Base-by-base conservation (phyloP, 2,888 invertebrate genomes). In the Torymus texanus region DNA sequence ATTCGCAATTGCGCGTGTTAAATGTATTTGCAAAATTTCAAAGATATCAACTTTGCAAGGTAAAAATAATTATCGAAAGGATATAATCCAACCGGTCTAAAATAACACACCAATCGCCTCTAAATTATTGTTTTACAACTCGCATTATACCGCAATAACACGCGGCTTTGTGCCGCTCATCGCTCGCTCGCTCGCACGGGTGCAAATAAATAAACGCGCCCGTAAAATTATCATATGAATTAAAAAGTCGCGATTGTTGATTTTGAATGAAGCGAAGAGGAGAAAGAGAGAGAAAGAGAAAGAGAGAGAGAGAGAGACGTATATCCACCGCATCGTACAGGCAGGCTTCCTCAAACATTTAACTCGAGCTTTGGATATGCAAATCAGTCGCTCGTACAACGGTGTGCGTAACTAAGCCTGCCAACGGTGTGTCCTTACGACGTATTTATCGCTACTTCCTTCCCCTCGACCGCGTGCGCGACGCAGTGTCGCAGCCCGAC, bases 361-460 rank as follows among this genome's bases (percentile, higher is more conserved):
- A 86, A 85, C 82, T 85, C 84, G 81, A 84, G 87, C 88, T 87
- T 88, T 88, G 86, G 87, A 88, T 86, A 88, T 89, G 89, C 87
- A 89, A 88, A 89, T 88, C 83, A 83, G 83, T 81, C 55, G 41
- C 8, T 5, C 61, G 72, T 83, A 84, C 82, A 83, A 84, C 81
- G 83, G 83, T 83, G 84, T 85, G 83, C 84, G 87, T 87, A 87
- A 87, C 86, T 85, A 87, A 88, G 84, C 84, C 85, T 63, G 70
- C 85, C 83, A 75, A 65, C 74, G 84, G 85, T 86, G 85, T 86
- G 86, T 87, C 87, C 87, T 87, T 84, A 84, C 86, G 87, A 87
- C 84, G 87, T 89, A 88, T 89, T 88, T 89, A 89, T 88, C 87
- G 86, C 87, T 84, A 84, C 85, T 86, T 86, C 86, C 88, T 88